Conservation (phyloP, 2,797 vertebrate species). For the Coluber constrictor region DNA sequence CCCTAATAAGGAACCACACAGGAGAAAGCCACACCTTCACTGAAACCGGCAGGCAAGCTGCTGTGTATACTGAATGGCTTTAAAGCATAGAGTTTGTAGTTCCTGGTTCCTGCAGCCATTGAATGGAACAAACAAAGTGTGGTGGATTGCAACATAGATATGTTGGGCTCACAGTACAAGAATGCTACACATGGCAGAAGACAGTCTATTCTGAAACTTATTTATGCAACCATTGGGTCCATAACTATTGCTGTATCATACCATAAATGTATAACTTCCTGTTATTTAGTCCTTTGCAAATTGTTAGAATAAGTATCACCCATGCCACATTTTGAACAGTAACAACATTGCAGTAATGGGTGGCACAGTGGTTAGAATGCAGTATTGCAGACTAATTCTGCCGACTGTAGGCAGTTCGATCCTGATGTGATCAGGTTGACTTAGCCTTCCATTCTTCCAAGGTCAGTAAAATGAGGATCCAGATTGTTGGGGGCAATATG, state of each 20-base stretch:
- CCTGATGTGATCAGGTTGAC: not conserved
- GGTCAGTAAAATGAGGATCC: not conserved
- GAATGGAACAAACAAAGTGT: not conserved
- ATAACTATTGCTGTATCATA: not conserved
- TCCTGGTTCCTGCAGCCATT: not conserved
- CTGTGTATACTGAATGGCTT: not conserved
- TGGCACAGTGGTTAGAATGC: not conserved
- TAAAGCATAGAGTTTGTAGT: not conserved
- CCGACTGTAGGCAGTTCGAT: not conserved
- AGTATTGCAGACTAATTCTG: not conserved
- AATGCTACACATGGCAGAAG: not conserved
- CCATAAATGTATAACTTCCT: not conserved
- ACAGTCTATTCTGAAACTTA: not conserved
- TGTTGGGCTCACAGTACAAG: not conserved
- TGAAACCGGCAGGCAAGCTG: not conserved
- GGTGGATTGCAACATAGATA: not conserved
- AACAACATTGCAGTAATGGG: not conserved
- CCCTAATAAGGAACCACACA: not conserved
- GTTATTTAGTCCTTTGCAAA: not conserved
- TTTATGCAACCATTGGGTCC: not conserved
- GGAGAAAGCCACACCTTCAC: not conserved
- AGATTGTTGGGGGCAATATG: not conserved
- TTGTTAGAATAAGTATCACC: not conserved
- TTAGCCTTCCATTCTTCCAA: not conserved
- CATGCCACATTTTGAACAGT: not conserved